phyloP scores from a whole-genome alignment of 1,140 invertebrate genomes.

The Drosophila prosaltans region DNA sequence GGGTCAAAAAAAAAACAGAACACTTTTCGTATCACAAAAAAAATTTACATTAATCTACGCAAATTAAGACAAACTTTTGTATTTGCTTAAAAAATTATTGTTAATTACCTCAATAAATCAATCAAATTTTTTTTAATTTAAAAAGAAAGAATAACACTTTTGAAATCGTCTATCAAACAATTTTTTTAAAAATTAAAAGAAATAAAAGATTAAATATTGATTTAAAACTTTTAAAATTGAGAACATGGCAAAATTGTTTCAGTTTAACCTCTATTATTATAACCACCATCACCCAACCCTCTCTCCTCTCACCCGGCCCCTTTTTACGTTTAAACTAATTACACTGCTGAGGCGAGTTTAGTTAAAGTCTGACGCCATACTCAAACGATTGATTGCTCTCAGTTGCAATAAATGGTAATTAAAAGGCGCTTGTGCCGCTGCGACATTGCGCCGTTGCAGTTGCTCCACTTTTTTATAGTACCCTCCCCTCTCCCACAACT shows the following conservation, averaged over 20 bases:
- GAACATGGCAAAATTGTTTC: neutral
- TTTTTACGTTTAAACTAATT: slow-evolving; percentile 45
- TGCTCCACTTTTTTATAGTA: slow-evolving; percentile 46
- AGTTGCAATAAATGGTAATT: slow-evolving; percentile 61
- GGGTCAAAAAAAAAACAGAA: no score
- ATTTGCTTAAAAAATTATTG: no score
- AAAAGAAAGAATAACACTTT: no score
- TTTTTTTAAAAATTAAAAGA: no score
- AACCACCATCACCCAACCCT: neutral
- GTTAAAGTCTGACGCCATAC: slow-evolving; percentile 60
- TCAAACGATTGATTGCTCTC: slow-evolving; percentile 47
- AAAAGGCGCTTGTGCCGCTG: slow-evolving; percentile 56
- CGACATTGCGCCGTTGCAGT: slow-evolving; percentile 46
- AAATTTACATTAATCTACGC: no score
- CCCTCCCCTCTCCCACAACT: neutral
- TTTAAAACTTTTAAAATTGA: neutral
- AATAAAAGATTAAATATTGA: no score
- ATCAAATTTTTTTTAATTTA: no score
- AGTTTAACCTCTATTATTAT: neutral
- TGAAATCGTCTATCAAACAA: no score
- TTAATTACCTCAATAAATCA: no score
- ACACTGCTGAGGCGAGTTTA: slow-evolving; percentile 33
- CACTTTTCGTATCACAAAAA: no score
- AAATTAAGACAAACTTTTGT: no score
- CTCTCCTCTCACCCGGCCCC: neutral